Base-by-base conservation (phyloP, 1,140 invertebrate genomes). In the Papilio glaucus region DNA sequence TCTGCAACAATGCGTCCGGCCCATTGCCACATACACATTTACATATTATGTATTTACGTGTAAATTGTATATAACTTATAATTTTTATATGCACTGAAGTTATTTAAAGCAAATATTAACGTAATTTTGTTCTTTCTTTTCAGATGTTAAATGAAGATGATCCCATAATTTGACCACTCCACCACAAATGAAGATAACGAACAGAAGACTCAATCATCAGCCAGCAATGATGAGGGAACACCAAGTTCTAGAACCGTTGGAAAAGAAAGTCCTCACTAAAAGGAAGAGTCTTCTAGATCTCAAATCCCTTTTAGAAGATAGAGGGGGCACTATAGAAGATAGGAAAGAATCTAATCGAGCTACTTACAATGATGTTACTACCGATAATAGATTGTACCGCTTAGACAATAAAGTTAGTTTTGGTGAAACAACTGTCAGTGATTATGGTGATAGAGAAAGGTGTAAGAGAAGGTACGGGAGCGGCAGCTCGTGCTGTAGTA, bases 281-380 rank as follows among this genome's bases (percentile, higher is more conserved):
- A 82, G 84, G 72, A 85, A 82, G 65, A 85, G 81, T 76, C 83
- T 90, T 70, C 76, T 87, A 85, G 89, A 91, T 73, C 84, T 90
- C 68, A 90, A 89, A 87, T 83, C 84, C 8, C 82, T 92, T 72
- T 73, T 92, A 83, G 90, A 91, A 84, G 90, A 92, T 75, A 91
- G 90, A 92, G 90, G 89, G 78, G 84, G 82, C 45, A 84, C 70
- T n/a, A 75, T 80, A 77, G 53, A 77, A 45, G 53, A 73, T 62
- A 74, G 79, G 73, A 76, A 77, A 74, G 39, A 78, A 75, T 75
- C 74, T 63, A 39, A 72, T 72, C 26, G 68, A 80, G 37, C 75
- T 78, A 75, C 45, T 53, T 13, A 37, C 29, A 70, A 82, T 67
- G n/a, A n/a, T n/a, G 61, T 68, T 63, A 73, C 41, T 85, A 85